Percentiles rank a stretch among this genome's conserved stretches.
These are phyloP conservation scores for Cosmia trapezina DNA, from an alignment of 2,888 invertebrate species.

Conservation along the genomic window DNA sequence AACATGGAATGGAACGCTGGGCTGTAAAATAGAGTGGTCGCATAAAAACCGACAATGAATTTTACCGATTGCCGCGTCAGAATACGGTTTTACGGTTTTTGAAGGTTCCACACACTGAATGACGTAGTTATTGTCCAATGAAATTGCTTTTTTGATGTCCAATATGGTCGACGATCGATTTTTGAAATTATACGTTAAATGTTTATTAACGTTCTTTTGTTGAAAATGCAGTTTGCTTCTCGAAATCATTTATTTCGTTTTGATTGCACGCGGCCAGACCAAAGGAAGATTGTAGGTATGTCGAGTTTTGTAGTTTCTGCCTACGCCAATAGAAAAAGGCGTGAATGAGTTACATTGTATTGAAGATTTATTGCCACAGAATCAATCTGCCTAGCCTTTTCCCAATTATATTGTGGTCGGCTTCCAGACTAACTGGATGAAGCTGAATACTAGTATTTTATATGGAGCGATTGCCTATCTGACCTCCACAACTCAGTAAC, in stretches of 20 bases:
- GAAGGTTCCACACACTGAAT: slow-evolving; percentile 63
- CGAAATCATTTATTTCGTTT: slow-evolving; percentile 13
- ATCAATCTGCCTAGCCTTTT: too few relatives aligned
- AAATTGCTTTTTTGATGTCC: slow-evolving; percentile 80
- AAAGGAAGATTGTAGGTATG: too few relatives aligned
- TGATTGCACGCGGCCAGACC: background rate
- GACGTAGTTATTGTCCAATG: slow-evolving; percentile 74
- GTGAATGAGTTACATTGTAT: background rate
- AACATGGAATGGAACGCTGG: slow-evolving; percentile 47
- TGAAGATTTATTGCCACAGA: too few relatives aligned
- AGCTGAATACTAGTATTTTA: too few relatives aligned
- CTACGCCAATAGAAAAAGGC: background rate
- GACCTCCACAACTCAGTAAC: too few relatives aligned
- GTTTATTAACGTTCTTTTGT: slow-evolving; percentile 54
- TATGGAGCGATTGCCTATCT: too few relatives aligned
- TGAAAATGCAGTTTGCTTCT: slow-evolving; percentile 29
- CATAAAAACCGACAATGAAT: slow-evolving; percentile 70
- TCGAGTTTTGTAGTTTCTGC: background rate
- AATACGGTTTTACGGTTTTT: slow-evolving; percentile 66
- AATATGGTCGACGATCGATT: slow-evolving; percentile 70
- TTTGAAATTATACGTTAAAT: slow-evolving; percentile 65
- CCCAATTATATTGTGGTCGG: too few relatives aligned
- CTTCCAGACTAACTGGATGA: too few relatives aligned
- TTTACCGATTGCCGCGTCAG: slow-evolving; percentile 69
- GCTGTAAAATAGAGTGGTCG: slow-evolving; percentile 62